A percentile compares a stretch with the other conserved stretches of the same genome.
Evolutionary conservation across 92 coral and sea anemone genomes (phyloP).

Genomic region (Bergia puertoricense): DNA sequence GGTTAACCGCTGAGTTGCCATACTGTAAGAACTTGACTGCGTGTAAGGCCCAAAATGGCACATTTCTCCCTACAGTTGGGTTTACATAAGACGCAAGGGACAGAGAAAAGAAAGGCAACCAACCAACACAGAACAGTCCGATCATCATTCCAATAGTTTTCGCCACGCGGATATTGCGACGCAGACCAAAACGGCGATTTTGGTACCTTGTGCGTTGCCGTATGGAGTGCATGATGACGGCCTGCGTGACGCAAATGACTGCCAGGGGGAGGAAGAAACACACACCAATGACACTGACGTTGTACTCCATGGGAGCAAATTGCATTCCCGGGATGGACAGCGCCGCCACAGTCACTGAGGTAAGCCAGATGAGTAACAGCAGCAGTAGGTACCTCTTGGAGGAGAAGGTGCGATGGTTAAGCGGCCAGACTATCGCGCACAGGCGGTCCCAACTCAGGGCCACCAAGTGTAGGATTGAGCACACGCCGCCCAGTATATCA

Average conservation of each 20-base stretch:
- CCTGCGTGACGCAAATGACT: slow-evolving; percentile 60
- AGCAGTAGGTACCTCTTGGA: slow-evolving; percentile 46
- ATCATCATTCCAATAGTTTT: slow-evolving; percentile 68
- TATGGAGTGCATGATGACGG: slow-evolving; percentile 49
- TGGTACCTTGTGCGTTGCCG: slow-evolving; percentile 35
- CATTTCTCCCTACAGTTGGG: neutral
- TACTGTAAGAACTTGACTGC: slow-evolving; percentile 78
- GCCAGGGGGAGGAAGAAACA: slow-evolving; percentile 65
- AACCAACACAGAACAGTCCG: slow-evolving; percentile 64
- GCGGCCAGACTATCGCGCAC: slow-evolving; percentile 78
- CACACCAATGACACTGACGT: slow-evolving; percentile 58
- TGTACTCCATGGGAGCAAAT: slow-evolving; percentile 53
- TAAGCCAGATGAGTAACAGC: slow-evolving; percentile 52
- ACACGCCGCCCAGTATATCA: slow-evolving; percentile 74
- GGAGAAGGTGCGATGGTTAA: slow-evolving; percentile 65
- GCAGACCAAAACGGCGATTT: slow-evolving; percentile 36
- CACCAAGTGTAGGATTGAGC: slow-evolving; percentile 72
- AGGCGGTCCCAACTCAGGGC: slow-evolving; percentile 82
- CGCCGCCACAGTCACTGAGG: slow-evolving; percentile 54
- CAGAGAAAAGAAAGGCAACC: slow-evolving; percentile 72
- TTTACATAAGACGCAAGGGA: slow-evolving; percentile 43
- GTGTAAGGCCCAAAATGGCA: slow-evolving; percentile 60
- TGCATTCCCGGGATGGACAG: slow-evolving; percentile 59
- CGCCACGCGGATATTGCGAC: slow-evolving; percentile 67
- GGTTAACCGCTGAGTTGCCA: slow-evolving; percentile 71